Conservation (phyloP, 30 jellyfish, hydroid and myxozoan species). For the Cassiopea xamachana region DNA sequence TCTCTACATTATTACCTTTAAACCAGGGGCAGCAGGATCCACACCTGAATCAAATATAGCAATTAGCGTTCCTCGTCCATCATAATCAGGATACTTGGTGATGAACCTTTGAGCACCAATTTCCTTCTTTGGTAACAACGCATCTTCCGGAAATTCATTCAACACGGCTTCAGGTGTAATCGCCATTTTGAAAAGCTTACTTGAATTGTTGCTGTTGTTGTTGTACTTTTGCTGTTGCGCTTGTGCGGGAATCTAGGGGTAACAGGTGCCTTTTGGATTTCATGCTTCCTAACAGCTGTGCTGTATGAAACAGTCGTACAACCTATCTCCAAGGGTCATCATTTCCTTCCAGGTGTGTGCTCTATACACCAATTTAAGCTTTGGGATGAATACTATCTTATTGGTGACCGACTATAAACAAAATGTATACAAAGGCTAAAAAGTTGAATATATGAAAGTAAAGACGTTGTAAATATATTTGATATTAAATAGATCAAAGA, state of each 20-base stretch:
- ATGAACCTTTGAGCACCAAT: constrained; percentile 86
- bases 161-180: constrained; percentile 45
- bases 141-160: constrained; percentile 78
- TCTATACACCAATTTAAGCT: not conserved
- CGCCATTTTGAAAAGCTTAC: constrained; percentile 66
- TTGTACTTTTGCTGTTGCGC: constrained; percentile 26
- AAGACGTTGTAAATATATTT: not conserved
- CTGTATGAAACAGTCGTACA: not conserved
- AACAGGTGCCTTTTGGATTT: not conserved
- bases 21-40: constrained; percentile 96
- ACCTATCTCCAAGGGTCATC: not conserved
- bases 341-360: not conserved
- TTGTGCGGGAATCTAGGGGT: not conserved
- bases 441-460: too few species aligned
- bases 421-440: too few species aligned
- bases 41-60: constrained; percentile 97
- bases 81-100: constrained; percentile 78
- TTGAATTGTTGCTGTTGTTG: constrained; percentile 56
- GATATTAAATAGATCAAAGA: too few species aligned
- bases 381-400: not conserved
- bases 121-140: constrained; percentile 90
- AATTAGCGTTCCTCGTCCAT: constrained; percentile 83
- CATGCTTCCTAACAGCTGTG: not conserved
- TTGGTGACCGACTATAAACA: not conserved
- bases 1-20: constrained; percentile 59